Conservation (phyloP, 1,140 invertebrate genomes). For the Drosophila tropicalis region DNA sequence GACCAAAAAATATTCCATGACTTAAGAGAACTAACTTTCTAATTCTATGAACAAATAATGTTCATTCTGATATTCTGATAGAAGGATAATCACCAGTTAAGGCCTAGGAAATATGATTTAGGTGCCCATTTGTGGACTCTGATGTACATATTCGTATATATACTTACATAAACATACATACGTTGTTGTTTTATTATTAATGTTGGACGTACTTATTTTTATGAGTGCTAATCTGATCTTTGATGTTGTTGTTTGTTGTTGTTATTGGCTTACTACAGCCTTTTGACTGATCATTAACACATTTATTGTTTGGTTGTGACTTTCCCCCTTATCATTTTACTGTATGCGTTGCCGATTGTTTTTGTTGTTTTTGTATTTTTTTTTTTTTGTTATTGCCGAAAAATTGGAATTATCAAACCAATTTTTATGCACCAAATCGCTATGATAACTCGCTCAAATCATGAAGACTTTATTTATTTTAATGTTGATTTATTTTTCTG, state of each 20-base stretch:
- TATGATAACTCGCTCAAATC: background rate
- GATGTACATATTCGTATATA: conserved; percentile 19
- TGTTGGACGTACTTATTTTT: conserved; percentile 13
- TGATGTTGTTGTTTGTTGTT: conserved; percentile 18
- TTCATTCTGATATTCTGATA: background rate
- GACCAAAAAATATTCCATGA: no score
- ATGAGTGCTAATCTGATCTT: conserved; percentile 18
- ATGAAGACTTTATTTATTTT: background rate
- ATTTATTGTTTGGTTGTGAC: conserved; percentile 16
- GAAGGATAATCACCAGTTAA: background rate
- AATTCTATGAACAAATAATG: no score
- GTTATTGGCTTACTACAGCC: conserved; percentile 12
- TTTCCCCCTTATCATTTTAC: conserved; percentile 3
- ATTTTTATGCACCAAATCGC: background rate
- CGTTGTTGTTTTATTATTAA: conserved; percentile 17
- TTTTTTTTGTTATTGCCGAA: background rate
- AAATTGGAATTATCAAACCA: background rate
- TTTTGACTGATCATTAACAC: conserved; percentile 16
- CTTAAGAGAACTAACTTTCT: no score
- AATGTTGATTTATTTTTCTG: background rate
- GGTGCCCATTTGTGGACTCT: conserved; percentile 6
- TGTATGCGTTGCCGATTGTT: background rate
- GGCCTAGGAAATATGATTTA: background rate
- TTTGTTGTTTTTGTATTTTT: background rate
- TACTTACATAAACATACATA: background rate